Conservation (phyloP, 2,888 invertebrate genomes). For the Drosophila fulvimacula region DNA sequence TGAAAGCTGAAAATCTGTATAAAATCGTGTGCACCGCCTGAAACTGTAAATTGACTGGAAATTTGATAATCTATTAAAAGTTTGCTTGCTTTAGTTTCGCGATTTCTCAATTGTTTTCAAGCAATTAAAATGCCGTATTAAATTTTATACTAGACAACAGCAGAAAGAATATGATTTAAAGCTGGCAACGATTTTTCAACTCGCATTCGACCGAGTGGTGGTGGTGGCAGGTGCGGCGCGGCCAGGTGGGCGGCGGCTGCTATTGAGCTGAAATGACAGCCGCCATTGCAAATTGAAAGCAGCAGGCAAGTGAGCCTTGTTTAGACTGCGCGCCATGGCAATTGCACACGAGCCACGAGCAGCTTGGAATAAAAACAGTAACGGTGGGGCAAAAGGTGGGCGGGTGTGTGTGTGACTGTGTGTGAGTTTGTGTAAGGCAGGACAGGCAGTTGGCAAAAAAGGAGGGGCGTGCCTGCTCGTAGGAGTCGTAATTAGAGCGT, state of each 20-base stretch:
- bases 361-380: constrained; percentile 57
- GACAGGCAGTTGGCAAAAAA: constrained; percentile 12
- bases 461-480: constrained; percentile 36
- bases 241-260: constrained; percentile 32
- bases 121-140: constrained; percentile 9
- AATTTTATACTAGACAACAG: neutral
- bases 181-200: constrained; percentile 34
- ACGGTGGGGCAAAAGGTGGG: constrained; percentile 21
- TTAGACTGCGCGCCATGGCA: constrained; percentile 77
- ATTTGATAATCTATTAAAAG: constrained; percentile 7
- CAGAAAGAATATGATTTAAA: constrained; percentile 9
- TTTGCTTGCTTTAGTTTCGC: neutral
- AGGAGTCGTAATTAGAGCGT: constrained; percentile 84
- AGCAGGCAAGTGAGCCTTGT: constrained; percentile 78
- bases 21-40: neutral
- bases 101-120: neutral
- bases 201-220: constrained; percentile 21
- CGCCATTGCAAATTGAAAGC: constrained; percentile 79
- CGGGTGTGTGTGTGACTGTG: constrained; percentile 3
- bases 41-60: neutral
- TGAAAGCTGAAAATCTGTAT: neutral
- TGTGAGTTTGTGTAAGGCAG: constrained; percentile 12
- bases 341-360: constrained; percentile 65
- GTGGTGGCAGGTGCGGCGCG: constrained; percentile 20
- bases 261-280: constrained; percentile 79